Evolutionary conservation across 2,113 vertebrate genomes (phyloP).

Genomic region (Neolamprologus hecqui): DNA sequence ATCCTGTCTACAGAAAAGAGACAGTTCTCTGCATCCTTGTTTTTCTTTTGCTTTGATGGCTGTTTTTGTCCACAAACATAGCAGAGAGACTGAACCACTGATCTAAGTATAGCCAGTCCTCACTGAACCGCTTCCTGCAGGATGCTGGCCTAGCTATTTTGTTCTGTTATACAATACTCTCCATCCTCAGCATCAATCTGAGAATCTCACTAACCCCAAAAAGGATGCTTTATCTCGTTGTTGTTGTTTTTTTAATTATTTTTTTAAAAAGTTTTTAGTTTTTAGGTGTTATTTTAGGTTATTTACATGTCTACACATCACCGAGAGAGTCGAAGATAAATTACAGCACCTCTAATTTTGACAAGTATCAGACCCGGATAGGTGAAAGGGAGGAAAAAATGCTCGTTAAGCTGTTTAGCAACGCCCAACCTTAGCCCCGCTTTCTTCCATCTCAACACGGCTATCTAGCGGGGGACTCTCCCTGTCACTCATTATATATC

Average conservation of each 20-base stretch:
- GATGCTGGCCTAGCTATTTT: constrained; percentile 36
- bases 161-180: constrained; percentile 28
- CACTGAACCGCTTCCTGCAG: constrained; percentile 24
- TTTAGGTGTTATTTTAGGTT: not conserved
- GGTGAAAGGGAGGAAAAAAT: not conserved
- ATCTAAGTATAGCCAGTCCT: constrained; percentile 28
- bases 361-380: not conserved
- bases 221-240: not conserved
- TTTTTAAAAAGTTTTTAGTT: not conserved
- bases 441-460: not conserved
- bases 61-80: constrained; percentile 7
- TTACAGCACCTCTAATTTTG: not conserved
- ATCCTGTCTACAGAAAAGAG: not conserved
- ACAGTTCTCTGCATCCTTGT: not conserved
- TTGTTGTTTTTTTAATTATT: accelerated
- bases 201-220: not conserved
- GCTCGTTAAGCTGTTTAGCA: constrained; percentile 11
- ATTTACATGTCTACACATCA: not conserved
- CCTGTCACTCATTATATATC: constrained; percentile 15
- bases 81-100: not conserved
- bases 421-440: constrained; percentile 42
- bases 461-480: not conserved
- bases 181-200: not conserved
- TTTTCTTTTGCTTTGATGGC: not conserved
- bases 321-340: not conserved